Base-by-base conservation (phyloP, 2,888 invertebrate species). In the Notodonta dromedarius region DNA sequence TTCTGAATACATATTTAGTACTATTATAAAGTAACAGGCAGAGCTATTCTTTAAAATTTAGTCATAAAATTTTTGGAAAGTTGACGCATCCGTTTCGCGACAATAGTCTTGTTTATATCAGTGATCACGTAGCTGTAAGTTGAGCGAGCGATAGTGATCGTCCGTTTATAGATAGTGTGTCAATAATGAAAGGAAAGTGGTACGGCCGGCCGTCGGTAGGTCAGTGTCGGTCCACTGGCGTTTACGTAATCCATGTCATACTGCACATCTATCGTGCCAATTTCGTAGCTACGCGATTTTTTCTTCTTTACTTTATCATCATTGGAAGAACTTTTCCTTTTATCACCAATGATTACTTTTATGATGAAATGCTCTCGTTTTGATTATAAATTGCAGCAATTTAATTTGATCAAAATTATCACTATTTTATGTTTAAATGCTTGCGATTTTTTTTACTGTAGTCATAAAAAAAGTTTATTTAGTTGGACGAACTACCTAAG, bases 161-260 rank as follows among this genome's bases (percentile, higher is more conserved):
- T 79, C 82, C 83, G 83, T 82, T 82, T 86, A 84, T 83, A 86
- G 87, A 88, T 87, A 85, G 89, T 91, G 89, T 91, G 93, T 91
- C 91, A 91, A 91, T 91, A 91, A 88, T 88, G 89, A 92, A 91
- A 91, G 87, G 91, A 91, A 93, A 93, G 93, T 92, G 85, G 90
- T 87, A 82, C 92, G 85, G 73, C 77, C 77, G 83, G 75, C 83
- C 80, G 79, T 71, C 83, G 87, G 88, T 92, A 85, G 93, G 93
- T 93, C 93, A 93, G 91, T 93, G 93, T 91, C 93, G 90, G 78
- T 78, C 79, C 76, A 78, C 62, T 71, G 71, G 78, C 73, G 70
- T 82, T 92, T 91, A 88, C 91, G 87, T 92, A 92, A 93, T 84
- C 73, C 75, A 79, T 85, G 89, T 90, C 86, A 89, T 83, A 84